Conservation (phyloP, 2,113 vertebrate genomes). For the Callionymus lyra region DNA sequence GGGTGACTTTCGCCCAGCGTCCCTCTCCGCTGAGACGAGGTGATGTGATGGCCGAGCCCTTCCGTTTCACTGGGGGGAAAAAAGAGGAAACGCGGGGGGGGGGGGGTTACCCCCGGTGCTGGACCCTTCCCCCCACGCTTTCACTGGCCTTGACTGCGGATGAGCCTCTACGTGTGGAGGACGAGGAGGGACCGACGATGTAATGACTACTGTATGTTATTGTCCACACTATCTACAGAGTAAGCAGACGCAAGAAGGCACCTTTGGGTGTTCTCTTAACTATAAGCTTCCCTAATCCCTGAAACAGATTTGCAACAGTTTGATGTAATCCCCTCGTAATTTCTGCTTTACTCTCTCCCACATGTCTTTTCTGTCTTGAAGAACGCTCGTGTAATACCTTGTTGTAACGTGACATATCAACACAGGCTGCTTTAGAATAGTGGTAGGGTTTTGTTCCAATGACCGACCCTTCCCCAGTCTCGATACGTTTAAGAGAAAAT, state of each 20-base stretch:
- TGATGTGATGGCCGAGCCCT: constrained; percentile 64
- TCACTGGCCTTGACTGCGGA: constrained; percentile 60
- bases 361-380: constrained; percentile 38
- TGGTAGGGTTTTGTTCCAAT: no score
- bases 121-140: constrained; percentile 55
- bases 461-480: no score
- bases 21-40: constrained; percentile 44
- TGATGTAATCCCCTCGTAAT: constrained; percentile 57
- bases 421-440: no score
- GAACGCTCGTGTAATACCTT: constrained; percentile 35
- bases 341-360: constrained; percentile 46
- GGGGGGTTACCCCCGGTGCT: no score
- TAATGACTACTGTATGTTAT: constrained; percentile 15
- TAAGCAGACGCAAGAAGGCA: constrained; percentile 39
- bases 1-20: constrained; percentile 16
- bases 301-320: constrained; percentile 64
- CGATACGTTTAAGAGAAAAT: no score
- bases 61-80: no score
- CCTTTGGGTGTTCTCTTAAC: constrained; percentile 54
- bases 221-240: constrained; percentile 17
- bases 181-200: constrained; percentile 2
- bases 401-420: constrained; percentile 40
- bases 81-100: no score
- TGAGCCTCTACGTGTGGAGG: constrained; percentile 36
- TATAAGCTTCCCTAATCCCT: constrained; percentile 62